phyloP scores from a whole-genome alignment of 2,888 invertebrate species.

The Drosophila subquinaria region DNA sequence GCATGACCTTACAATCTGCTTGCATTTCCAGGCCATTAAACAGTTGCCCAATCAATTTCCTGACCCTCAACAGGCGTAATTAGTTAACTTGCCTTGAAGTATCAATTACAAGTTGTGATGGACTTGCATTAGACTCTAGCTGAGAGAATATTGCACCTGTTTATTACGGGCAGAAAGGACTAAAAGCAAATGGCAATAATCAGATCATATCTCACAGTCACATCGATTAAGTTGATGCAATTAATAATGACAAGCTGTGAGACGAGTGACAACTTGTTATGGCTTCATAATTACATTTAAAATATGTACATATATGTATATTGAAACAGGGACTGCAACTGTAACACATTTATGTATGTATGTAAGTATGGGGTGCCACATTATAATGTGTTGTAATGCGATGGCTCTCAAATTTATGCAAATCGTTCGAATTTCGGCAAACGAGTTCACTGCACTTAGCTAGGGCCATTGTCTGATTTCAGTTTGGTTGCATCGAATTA shows the following conservation, averaged over 20 bases:
- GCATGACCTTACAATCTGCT: constrained; percentile 35
- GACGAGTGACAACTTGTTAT: constrained; percentile 25
- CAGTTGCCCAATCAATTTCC: constrained; percentile 50
- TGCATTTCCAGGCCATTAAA: constrained; percentile 23
- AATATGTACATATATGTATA: constrained; percentile 18
- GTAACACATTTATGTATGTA: not conserved
- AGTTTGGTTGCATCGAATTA: constrained; percentile 64
- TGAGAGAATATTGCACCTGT: constrained; percentile 18
- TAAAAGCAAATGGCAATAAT: constrained; percentile 23
- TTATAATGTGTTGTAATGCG: constrained; percentile 47
- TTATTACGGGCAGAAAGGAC: constrained; percentile 5
- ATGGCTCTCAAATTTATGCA: constrained; percentile 62
- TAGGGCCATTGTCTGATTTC: constrained; percentile 60
- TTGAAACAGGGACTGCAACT: constrained; percentile 2
- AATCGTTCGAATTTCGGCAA: constrained; percentile 31
- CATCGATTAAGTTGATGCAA: constrained; percentile 47
- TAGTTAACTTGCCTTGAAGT: constrained; percentile 46
- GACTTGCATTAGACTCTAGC: constrained; percentile 8
- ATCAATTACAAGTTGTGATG: constrained; percentile 50
- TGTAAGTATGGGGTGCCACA: not conserved
- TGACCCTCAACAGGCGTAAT: constrained; percentile 48
- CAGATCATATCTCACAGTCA: constrained; percentile 6
- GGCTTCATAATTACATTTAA: constrained; percentile 31
- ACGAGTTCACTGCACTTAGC: constrained; percentile 69
- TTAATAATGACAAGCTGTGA: constrained; percentile 24